Base-by-base conservation (phyloP, 2,113 vertebrate species). In the Lepidothrix coronata region DNA sequence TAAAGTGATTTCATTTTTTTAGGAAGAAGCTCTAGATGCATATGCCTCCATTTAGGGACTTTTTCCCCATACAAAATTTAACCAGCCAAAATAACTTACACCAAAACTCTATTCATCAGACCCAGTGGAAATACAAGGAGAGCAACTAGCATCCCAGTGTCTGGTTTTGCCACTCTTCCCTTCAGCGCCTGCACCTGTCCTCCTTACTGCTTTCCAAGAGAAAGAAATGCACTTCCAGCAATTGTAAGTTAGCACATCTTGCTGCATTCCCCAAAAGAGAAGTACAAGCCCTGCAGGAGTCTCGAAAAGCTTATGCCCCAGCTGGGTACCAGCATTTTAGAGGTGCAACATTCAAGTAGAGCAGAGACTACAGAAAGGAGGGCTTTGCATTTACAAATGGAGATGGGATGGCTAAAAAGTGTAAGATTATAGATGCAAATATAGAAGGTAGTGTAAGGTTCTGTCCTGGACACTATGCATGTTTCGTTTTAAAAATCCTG, bases 321-420 rank as follows among this genome's bases (percentile, higher is more conserved):
- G 39, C 12, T 54, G n/a, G 8, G 33, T 68, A 88, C 52, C 51
- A 78, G 52, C 20, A 48, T 52, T 88, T 88, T 7, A 55, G n/a
- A 72, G 14, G 17, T 35, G 20, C 21, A n/a, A 35, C 6, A 28
- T 33, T 68, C 27, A 78, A n/a, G 17, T 7, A 72, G 0, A 1
- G 48, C 33, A 89, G 35, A 67, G 14, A 67, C 6, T 18, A 54
- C 10, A 44, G 49, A 33, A 74, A 0, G 0, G 16, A 72, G n/a
- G 12, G 21, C 22, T 59, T 63, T 68, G 33, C 19, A 52, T 52
- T 59, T 81, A 55, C 35, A 75, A 46, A 48, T 6, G 8, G 16
- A 72, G 21, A 71, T 8, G 22, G 10, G 21, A 71, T 9, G 24
- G 17, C 28, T 79, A 85, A 76, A 72, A 89, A 14, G 11, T 33